Base-by-base conservation (phyloP, 2,797 vertebrate species). In the Peromyscus attwateri region DNA sequence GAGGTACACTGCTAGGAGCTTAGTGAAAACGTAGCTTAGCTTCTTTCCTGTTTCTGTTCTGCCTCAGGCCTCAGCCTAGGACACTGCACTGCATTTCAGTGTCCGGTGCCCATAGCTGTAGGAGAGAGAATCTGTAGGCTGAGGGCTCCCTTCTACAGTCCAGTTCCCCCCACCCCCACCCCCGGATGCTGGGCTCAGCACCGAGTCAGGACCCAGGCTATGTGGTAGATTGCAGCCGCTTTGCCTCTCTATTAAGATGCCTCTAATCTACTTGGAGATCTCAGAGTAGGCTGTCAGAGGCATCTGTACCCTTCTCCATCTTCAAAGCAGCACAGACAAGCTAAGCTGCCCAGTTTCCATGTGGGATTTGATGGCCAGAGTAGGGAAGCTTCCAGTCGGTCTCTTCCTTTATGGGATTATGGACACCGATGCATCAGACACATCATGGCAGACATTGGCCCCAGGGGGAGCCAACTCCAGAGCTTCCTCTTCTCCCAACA, bases 151-250 rank as follows among this genome's bases (percentile, higher is more conserved):
- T 85, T 17, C 82, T 21, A 34, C 29, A 14, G 19, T 29, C 66
- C 17, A 4, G 27, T 29, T 71, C 1, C 34, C 1, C 12, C 19
- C 57, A 60, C 19, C 6, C 17, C 57, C 19, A 21, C 57, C 21
- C 19, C 52, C 52, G 3, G 14, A 43, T 6, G 1, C 60, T 2
- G 55, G 80, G 12, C 55, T 66, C 4, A 3, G 34, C 10, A 2
- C 43, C 4, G 64, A 68, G 29, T 19, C 37, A 13, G 62, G 64
- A 10, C 49, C 3, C 14, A 84, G 66, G 14, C 34, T 0, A 0
- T 49, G 43, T 21, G 0, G 0, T 0, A 6, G 7, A 1, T 11
- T 1, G 1, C 6, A 27, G n/a, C 9, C 52, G 9, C 55, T 49
- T 62, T 14, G 25, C 23, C 10, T 66, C 31, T 52, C 37, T 14